Evolutionary conservation across 2,888 invertebrate genomes (phyloP), one percentile per base, ranked within the genome.

Genomic region (Parapristionchus giblindavisi): DNA sequence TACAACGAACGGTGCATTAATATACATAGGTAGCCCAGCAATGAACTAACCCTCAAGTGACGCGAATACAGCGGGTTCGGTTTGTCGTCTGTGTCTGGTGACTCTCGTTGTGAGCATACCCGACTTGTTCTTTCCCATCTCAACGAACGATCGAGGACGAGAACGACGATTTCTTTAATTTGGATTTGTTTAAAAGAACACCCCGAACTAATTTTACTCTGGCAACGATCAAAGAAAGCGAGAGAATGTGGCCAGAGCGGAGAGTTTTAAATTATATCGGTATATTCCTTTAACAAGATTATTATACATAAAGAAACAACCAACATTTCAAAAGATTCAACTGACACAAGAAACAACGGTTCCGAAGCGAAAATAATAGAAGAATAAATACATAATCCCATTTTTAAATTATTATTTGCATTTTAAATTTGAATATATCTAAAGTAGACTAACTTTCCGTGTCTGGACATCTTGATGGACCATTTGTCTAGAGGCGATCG

Each of bases 401-500:
- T 11, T 11, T 11, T 24, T 11, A 17, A 27, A 17, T 11, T 11
- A 17, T n/a, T 56, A 8, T 56, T 17, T n/a, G 24, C 8, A 56
- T 56, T 11, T 27, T n/a, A 24, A 24, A n/a, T 56, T 17, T 56
- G 27, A 17, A 56, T 56, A n/a, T n/a, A n/a, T n/a, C 43, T 43
- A 43, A 1, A 65, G n/a, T 8, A 40, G 14, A 70, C 68, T 70
- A 32, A 70, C 68, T 70, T 70, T 52, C 80, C 80, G 40, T 66
- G 81, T 27, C 81, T 17, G 29, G 72, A 72, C 77, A 80, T 77
- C 61, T 78, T 63, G 38, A 81, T 40, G 2, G 61, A 58, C n/a
- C 79, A 40, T 38, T 77, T 78, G n/a, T 87, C 87, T 14, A 87
- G 86, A 21, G 87, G 87, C n/a, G 83, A 79, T 0, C 81, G 72